Base-by-base conservation (phyloP, 2,888 invertebrate genomes). In the Phortica okadai region DNA sequence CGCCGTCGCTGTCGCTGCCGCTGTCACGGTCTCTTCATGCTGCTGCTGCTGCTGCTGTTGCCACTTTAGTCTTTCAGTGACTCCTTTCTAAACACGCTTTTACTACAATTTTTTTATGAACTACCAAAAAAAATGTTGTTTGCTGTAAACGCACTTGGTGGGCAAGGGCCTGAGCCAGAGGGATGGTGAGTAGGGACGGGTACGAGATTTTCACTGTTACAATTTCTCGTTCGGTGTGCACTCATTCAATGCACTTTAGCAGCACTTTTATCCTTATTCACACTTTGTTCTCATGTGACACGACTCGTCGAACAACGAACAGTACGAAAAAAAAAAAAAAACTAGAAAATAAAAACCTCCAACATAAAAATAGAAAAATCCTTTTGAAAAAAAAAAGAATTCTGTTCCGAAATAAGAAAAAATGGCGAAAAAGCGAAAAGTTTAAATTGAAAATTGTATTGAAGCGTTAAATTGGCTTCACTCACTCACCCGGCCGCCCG, bases 381-480 rank as follows among this genome's bases (percentile, higher is more conserved):
- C 2, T 33, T 1, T 33, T 21, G 21, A 21, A 7, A 14, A 58
- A 73, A 73, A 73, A 66, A 33, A 21, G 14, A 42, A 56, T 11
- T 14, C n/a, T 8, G 58, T 56, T 21, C 45, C n/a, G n/a, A 70
- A 81, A 80, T 77, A 84, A 83, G 84, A 82, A 84, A 83, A 76
- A 78, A 76, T 70, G 59, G 66, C 44, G 75, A 76, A 79, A 78
- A 79, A 81, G 78, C 73, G 83, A 78, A 83, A 87, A 88, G 85
- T 86, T 86, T 86, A 86, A 86, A 86, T 86, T 86, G 85, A 88
- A 86, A 86, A 85, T 85, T 85, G 85, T 85, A 88, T 88, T 86
- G 87, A 86, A 86, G 86, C 86, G 87, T 87, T 87, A 86, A 86
- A 86, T 86, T 86, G 88, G 87, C 87, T 86, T 87, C 83, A 41